Conservation (phyloP, 1,140 invertebrate genomes). For the Cydia fagiglandana region DNA sequence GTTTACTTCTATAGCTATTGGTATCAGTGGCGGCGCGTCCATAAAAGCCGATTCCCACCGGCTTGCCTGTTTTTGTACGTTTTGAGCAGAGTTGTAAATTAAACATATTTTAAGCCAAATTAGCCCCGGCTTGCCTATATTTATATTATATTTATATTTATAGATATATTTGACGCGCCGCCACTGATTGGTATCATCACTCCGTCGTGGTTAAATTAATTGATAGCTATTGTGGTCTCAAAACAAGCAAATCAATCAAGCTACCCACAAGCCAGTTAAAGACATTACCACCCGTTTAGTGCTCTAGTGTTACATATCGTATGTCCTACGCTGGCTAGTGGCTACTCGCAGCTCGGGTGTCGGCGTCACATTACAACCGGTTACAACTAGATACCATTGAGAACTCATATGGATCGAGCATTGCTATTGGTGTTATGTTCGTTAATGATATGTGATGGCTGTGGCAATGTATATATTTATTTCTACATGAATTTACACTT, state of each 20-base stretch:
- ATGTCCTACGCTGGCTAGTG: background rate
- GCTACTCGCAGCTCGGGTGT: background rate
- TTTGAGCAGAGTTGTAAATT: too few species aligned
- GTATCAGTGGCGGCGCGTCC: too few species aligned
- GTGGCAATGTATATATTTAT: background rate
- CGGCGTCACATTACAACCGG: background rate
- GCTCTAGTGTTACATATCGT: background rate
- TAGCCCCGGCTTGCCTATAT: too few species aligned
- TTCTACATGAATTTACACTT: too few species aligned
- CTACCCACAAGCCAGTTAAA: background rate
- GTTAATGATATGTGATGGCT: background rate
- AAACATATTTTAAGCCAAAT: too few species aligned
- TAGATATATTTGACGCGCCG: too few species aligned
- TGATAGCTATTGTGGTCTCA: background rate
- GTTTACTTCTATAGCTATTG: too few species aligned
- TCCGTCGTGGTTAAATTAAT: background rate
- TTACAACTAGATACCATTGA: background rate
- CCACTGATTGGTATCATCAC: too few species aligned
- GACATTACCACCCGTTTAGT: slow-evolving; percentile 2
- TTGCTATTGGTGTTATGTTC: background rate
- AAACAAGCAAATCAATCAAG: background rate
- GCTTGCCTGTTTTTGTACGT: too few species aligned
- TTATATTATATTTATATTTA: too few species aligned
- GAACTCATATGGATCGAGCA: slow-evolving; percentile 6
- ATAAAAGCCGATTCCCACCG: too few species aligned